Conservation (phyloP, 2,888 invertebrate genomes). For the Bhutanitis thaidina region DNA sequence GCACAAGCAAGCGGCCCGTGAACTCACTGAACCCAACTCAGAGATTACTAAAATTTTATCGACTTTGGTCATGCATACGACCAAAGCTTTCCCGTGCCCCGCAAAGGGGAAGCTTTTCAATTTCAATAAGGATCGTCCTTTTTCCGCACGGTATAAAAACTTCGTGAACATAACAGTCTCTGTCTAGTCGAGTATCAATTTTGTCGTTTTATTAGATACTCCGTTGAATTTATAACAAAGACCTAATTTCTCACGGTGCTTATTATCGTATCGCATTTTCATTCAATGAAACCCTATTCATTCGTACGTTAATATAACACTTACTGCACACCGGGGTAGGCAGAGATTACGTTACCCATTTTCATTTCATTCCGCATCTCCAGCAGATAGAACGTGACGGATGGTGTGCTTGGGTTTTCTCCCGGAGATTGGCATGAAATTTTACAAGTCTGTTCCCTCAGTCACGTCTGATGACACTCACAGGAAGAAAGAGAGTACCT, state of each 20-base stretch:
- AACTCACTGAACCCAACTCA: neutral
- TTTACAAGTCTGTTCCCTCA: too few species aligned
- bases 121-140: conserved; percentile 59
- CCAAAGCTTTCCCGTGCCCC: conserved; percentile 35
- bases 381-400: too few species aligned
- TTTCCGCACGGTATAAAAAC: conserved; percentile 39
- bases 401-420: too few species aligned
- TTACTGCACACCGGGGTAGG: too few species aligned
- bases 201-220: conserved; percentile 40
- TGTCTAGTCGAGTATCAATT: conserved; percentile 42
- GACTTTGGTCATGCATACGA: conserved; percentile 63
- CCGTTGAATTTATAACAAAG: conserved; percentile 14
- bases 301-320: too few species aligned
- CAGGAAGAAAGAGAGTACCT: too few species aligned
- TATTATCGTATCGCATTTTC: neutral
- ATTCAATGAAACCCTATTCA: too few species aligned
- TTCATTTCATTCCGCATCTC: too few species aligned
- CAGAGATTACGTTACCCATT: too few species aligned
- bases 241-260: neutral
- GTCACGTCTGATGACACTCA: too few species aligned
- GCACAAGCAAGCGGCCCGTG: neutral
- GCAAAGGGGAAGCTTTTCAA: conserved; percentile 51
- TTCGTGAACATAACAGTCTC: conserved; percentile 59
- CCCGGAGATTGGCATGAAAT: too few species aligned
- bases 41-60: conserved; percentile 59